Percentiles rank a stretch among this genome's conserved stretches.
Conservation (phyloP, 2,113 vertebrate species). For the Anarhynchus alexandrinus region DNA sequence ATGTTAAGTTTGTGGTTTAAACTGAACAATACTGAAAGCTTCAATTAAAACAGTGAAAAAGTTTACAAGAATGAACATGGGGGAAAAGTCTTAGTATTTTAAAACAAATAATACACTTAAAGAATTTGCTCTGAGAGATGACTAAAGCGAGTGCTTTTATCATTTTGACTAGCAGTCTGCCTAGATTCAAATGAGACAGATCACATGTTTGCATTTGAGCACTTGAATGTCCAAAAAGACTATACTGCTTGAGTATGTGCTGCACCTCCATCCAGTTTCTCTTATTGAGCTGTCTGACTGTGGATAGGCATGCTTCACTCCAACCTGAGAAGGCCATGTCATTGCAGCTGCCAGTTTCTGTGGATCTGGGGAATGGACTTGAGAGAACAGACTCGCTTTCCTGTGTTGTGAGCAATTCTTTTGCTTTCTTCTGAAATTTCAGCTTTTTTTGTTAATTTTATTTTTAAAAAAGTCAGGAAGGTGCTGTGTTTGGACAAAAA, state of each 20-base stretch:
- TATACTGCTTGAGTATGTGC: neutral
- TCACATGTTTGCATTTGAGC: neutral
- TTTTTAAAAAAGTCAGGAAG: neutral
- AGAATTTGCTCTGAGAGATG: neutral
- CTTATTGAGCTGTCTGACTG: fast-evolving
- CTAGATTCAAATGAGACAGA: neutral
- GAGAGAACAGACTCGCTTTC: neutral
- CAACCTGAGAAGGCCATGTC: neutral
- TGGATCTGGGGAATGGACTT: neutral
- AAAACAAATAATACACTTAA: neutral
- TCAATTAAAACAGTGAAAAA: neutral
- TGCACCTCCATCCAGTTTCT: neutral
- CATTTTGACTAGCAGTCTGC: neutral
- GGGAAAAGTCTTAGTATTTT: neutral
- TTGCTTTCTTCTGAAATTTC: neutral
- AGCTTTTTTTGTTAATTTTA: neutral
- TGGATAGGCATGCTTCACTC: neutral
- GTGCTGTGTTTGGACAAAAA: neutral
- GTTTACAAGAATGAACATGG: neutral
- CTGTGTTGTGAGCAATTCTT: neutral
- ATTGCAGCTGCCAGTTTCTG: neutral
- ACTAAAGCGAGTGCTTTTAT: neutral
- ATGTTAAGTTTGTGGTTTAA: neutral
- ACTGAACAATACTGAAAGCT: neutral
- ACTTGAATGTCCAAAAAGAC: neutral